Percentiles rank a stretch among this genome's conserved stretches.
phyloP scores from a whole-genome alignment of 2,888 invertebrate species.

The Trissoscelio sp. region DNA sequence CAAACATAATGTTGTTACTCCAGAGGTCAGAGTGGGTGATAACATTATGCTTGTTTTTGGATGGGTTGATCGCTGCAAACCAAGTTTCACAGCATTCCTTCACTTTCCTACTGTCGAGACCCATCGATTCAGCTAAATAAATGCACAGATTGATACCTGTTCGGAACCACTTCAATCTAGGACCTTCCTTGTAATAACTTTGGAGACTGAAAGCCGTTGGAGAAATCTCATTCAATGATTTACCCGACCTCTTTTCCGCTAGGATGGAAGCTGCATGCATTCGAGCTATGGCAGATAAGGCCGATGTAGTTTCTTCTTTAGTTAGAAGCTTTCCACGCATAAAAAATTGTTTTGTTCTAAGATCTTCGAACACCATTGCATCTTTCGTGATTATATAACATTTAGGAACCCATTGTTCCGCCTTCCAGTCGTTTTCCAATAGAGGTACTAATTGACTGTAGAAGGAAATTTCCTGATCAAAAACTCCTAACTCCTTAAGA shows the following conservation, averaged over 20 bases:
- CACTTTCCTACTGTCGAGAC: slow-evolving; percentile 47
- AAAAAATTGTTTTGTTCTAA: slow-evolving; percentile 76
- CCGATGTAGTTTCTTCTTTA: slow-evolving; percentile 73
- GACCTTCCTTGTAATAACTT: slow-evolving; percentile 67
- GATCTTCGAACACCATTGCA: slow-evolving; percentile 82
- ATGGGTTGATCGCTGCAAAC: slow-evolving; percentile 50
- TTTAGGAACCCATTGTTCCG: slow-evolving; percentile 77
- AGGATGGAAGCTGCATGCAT: slow-evolving; percentile 79
- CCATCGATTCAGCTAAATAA: slow-evolving; percentile 72
- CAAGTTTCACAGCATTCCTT: slow-evolving; percentile 43
- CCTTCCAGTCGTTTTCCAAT: slow-evolving; percentile 75
- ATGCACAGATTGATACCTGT: slow-evolving; percentile 48
- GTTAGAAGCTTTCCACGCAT: slow-evolving; percentile 69
- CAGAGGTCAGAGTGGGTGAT: slow-evolving; percentile 87
- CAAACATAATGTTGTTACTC: slow-evolving; percentile 87
- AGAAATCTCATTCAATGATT: slow-evolving; percentile 72
- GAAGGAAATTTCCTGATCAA: slow-evolving; percentile 84
- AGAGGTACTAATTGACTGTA: slow-evolving; percentile 83
- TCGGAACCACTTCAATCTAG: slow-evolving; percentile 48
- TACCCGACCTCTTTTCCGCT: slow-evolving; percentile 75
- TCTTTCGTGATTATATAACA: slow-evolving; percentile 78
- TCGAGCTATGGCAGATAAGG: slow-evolving; percentile 75
- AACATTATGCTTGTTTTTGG: slow-evolving; percentile 79
- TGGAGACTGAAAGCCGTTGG: slow-evolving; percentile 71
- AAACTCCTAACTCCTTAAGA: slow-evolving; percentile 84